phyloP scores from a whole-genome alignment of 2,113 vertebrate species.

The Leptocoma aspasia region DNA sequence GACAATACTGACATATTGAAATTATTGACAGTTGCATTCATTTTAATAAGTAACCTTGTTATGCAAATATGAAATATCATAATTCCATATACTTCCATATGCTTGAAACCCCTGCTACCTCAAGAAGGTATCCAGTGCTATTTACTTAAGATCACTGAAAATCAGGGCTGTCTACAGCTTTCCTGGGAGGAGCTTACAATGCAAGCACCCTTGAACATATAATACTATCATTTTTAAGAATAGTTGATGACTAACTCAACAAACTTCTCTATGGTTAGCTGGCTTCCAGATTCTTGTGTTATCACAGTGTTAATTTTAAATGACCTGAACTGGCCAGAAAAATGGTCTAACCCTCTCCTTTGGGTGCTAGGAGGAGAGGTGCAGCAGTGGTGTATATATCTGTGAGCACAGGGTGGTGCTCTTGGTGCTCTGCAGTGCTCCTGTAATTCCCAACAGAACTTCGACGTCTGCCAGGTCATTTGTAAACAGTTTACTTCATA shows the following conservation, averaged over 20 bases:
- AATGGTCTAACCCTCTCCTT: neutral
- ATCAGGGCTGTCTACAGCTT: neutral
- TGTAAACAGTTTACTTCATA: neutral
- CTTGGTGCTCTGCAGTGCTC: neutral
- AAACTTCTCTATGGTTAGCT: neutral
- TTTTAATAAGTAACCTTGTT: neutral
- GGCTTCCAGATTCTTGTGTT: neutral
- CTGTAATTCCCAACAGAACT: neutral
- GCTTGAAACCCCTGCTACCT: neutral
- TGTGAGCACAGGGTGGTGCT: constrained; percentile 26
- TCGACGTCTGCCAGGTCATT: no score
- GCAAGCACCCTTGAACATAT: neutral
- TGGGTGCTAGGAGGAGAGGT: neutral
- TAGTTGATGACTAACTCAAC: neutral
- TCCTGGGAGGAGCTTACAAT: neutral
- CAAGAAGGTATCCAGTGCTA: neutral
- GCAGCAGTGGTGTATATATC: neutral
- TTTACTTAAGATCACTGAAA: neutral
- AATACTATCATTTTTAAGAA: neutral
- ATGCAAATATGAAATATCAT: neutral
- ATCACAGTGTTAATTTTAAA: neutral
- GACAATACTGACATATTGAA: neutral
- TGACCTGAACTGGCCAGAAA: neutral
- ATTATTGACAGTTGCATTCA: neutral
- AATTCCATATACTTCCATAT: neutral